Conservation (phyloP, 2,113 vertebrate species). For the Podocnemis expansa region DNA sequence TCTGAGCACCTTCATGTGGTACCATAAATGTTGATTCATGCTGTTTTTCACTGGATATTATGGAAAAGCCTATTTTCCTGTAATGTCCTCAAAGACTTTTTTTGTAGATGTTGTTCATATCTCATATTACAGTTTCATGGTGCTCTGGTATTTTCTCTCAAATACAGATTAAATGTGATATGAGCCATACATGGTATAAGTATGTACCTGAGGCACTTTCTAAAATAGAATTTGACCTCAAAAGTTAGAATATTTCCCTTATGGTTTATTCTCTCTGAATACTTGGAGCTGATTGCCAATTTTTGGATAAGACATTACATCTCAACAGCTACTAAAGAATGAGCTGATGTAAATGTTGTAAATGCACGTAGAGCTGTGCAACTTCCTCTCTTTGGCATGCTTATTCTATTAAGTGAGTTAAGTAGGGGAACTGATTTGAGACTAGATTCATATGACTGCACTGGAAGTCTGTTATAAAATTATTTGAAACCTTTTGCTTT, state of each 20-base stretch:
- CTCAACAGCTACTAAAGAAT: not conserved
- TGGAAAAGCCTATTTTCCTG: not conserved
- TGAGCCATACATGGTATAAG: not conserved
- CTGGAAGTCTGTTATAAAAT: not conserved
- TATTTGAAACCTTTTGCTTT: not conserved
- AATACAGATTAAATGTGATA: not conserved
- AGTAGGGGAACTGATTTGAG: not conserved
- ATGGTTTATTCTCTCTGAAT: not conserved
- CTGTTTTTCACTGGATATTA: not conserved
- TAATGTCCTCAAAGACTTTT: not conserved
- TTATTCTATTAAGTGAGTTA: not conserved
- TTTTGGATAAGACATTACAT: not conserved
- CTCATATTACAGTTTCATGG: not conserved
- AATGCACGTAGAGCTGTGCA: not conserved
- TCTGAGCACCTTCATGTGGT: no score
- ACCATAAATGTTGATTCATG: not conserved
- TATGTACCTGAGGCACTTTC: not conserved
- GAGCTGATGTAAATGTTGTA: not conserved
- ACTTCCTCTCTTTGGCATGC: not conserved
- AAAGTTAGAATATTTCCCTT: not conserved
- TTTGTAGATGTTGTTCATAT: not conserved
- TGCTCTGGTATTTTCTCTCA: not conserved
- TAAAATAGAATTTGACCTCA: not conserved
- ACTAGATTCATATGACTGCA: not conserved
- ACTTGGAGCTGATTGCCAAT: not conserved